Base-by-base conservation (phyloP, 2,797 vertebrate species). In the Anas bernieri region DNA sequence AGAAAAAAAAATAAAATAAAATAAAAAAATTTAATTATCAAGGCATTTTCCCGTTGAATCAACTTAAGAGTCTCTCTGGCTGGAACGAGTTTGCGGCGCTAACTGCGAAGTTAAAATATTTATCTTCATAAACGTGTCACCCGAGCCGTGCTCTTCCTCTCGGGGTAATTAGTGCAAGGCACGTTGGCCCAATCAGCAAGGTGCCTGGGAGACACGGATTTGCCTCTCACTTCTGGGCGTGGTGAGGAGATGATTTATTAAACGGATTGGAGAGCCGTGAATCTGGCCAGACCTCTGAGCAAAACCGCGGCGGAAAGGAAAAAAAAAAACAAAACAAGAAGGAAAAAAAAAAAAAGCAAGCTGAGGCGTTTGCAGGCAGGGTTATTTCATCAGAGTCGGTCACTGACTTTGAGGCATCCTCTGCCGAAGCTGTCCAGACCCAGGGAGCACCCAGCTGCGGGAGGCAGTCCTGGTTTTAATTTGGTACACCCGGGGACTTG, bases 101-200 rank as follows among this genome's bases (percentile, higher is more conserved):
- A 92, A 74, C 88, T 93, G 86, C 37, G 79, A 95, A 95, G 90
- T 96, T 97, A 90, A 95, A 95, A 91, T 93, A 94, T 96, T 96
- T 94, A 87, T 95, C 92, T 96, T 94, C 91, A 90, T 93, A 74
- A 96, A 86, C 79, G 62, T 11, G 35, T 95, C 93, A 54, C 79
- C 92, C 1, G 18, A 94, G 92, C 92, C 13, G 4, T 73, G 28
- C 92, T 90, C 86, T 91, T 95, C 92, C 92, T 96, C 10, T 1
- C 54, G 7, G 90, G 90, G 86, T 96, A 91, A 95, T 96, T 95
- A 95, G 91, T 76, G 43, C 86, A 89, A 93, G 67, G 77, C 94
- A 80, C 12, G 68, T 92, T 96, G 91, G 90, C 77, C 93, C 95
- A 92, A 92, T 94, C 91, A 95, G 89, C 85, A 88, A 91, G 92